Percentiles rank a stretch among this genome's conserved stretches.
phyloP scores from a whole-genome alignment of 2,113 vertebrate species.

The Myiozetetes cayanensis region DNA sequence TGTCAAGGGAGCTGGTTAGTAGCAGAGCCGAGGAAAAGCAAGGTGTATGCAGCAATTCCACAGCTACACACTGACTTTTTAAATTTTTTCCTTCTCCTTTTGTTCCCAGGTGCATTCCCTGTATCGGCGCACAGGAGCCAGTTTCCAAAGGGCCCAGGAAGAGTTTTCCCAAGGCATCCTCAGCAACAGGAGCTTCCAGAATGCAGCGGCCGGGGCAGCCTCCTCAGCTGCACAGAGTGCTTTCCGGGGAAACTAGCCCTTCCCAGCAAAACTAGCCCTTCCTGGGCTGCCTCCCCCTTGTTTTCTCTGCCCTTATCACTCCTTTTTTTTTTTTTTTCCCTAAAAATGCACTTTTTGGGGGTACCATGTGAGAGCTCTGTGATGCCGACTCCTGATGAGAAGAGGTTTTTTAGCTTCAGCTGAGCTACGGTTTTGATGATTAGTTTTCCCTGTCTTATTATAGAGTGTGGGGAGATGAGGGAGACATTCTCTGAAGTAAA shows the following conservation, averaged over 20 bases:
- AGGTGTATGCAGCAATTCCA: background rate
- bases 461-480: background rate
- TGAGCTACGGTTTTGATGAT: background rate
- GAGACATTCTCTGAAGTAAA: slow-evolving; percentile 36
- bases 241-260: slow-evolving; percentile 78
- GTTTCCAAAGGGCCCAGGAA: slow-evolving; percentile 92
- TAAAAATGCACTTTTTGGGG: slow-evolving; percentile 52
- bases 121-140: slow-evolving; percentile 91
- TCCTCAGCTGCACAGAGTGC: slow-evolving; percentile 79
- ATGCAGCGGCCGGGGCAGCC: slow-evolving; percentile 77
- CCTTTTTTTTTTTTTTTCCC: background rate
- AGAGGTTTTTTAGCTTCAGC: background rate
- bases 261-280: slow-evolving; percentile 66
- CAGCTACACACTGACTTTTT: accelerated
- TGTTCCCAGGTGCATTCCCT: slow-evolving; percentile 85
- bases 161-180: slow-evolving; percentile 93
- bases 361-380: slow-evolving; percentile 43
- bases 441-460: slow-evolving; percentile 12
- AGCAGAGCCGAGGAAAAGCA: accelerated
- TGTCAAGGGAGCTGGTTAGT: accelerated
- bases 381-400: background rate
- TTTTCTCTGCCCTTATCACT: slow-evolving; percentile 11
- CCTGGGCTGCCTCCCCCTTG: background rate
- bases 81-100: accelerated
- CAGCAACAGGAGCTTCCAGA: slow-evolving; percentile 84